Evolutionary conservation across 1,140 invertebrate species (phyloP), one percentile per base, ranked within the genome.

Genomic region (Ptiloglossa arizonensis): DNA sequence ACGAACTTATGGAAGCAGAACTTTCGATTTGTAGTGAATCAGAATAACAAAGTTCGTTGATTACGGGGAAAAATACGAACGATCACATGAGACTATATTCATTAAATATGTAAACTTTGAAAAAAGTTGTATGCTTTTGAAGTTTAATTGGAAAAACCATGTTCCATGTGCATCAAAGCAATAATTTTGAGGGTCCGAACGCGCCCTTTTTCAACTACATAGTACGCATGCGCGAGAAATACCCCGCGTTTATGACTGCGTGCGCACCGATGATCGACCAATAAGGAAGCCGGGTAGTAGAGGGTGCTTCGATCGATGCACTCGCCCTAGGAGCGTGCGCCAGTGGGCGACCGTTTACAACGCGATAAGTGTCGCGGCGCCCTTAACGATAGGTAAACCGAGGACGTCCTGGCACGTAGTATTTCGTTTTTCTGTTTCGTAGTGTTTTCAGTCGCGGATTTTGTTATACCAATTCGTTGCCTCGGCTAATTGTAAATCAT

Each of bases 251-350:
- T 22, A 24, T 8, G 27, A 17, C 3, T 44, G 60, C n/a, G 32
- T 60, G 66, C 82, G 80, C 81, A 82, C 1, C 50, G 27, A 24
- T 11, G 11, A 17, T 13, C 38, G 32, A 35, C 81, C 82, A 83
- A 83, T 82, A 41, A 24, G 69, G 22, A 8, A 15, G 44, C 35
- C 48, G 60, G 60, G 32, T 76, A 52, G 81, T 83, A 86, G 83
- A 82, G 82, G 79, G 80, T 80, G 77, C 81, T 84, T 46, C 74
- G 87, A 89, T 89, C 88, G 88, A 89, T 89, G 84, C 64, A 24
- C 50, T 70, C 38, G 59, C 69, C 68, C 57, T 80, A 44, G 44
- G 78, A 71, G 85, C 73, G 44, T 88, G 87, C 88, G 87, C 80
- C 78, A 81, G 64, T 64, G 69, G 56, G 57, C 73, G 67, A 66